Evolutionary conservation across 2,113 vertebrate genomes (phyloP).

Genomic region (Nothobranchius furzeri): DNA sequence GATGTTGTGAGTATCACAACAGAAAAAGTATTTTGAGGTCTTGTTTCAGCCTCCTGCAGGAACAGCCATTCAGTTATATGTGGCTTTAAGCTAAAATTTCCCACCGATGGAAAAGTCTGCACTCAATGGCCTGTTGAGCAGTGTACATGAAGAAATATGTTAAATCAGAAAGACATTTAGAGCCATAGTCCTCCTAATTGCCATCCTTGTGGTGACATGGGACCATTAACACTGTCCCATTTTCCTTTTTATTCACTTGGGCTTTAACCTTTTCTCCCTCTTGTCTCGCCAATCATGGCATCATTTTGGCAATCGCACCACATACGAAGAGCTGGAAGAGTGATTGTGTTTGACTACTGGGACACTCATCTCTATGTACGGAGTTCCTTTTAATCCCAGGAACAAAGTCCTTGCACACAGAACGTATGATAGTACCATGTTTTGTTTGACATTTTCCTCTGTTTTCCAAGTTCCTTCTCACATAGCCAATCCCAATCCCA

Average conservation of each 20-base stretch:
- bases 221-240: neutral
- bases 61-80: neutral
- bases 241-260: conserved; percentile 17
- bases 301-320: neutral
- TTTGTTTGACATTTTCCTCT: neutral
- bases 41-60: accelerated
- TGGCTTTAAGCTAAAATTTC: conserved; percentile 2
- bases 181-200: conserved; percentile 2
- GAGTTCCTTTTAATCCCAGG: neutral
- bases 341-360: neutral
- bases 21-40: neutral
- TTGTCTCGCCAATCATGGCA: neutral
- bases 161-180: neutral
- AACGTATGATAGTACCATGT: neutral
- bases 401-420: neutral
- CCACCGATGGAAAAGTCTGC: conserved; percentile 3
- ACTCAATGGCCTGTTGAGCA: neutral
- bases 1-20: too few relatives aligned
- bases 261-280: conserved; percentile 15
- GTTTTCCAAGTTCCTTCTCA: neutral
- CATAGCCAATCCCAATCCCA: neutral
- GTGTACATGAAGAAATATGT: neutral
- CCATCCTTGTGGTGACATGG: neutral
- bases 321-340: conserved; percentile 3
- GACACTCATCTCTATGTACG: neutral